A percentile compares a stretch with the other conserved stretches of the same genome.
Conservation (phyloP, 2,888 invertebrate species). For the Anthrax anthrax region DNA sequence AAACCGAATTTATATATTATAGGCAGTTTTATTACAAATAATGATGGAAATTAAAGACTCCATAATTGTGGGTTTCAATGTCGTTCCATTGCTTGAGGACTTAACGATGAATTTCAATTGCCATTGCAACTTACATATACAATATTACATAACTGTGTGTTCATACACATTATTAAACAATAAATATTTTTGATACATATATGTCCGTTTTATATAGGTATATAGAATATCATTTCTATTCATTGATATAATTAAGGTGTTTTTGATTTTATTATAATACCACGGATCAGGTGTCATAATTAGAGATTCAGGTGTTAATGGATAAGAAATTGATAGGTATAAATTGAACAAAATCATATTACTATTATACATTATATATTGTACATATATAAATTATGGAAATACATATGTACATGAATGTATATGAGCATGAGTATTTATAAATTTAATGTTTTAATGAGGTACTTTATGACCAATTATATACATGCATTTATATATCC, state of each 20-base stretch:
- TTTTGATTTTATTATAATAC: constrained; percentile 4
- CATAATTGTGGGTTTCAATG: not conserved
- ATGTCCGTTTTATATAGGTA: not conserved
- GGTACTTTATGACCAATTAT: no score
- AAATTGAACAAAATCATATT: not conserved
- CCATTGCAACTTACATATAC: no score
- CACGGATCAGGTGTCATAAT: constrained; percentile 8
- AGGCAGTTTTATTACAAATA: not conserved
- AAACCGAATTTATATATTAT: not conserved
- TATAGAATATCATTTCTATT: not conserved
- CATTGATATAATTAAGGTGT: constrained; percentile 7
- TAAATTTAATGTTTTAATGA: no score
- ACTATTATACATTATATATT: no score
- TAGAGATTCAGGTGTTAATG: constrained; percentile 5
- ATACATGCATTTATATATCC: no score
- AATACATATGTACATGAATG: no score
- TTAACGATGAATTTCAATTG: not conserved
- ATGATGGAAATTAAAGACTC: not conserved
- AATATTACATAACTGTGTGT: no score
- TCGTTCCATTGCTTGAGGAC: not conserved
- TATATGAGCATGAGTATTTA: no score
- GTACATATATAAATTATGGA: no score
- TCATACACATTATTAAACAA: no score
- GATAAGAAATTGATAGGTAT: constrained; percentile 2
- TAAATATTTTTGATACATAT: not conserved